Evolutionary conservation across 1,140 invertebrate species (phyloP).

Genomic region (Trichonephila clavipes): DNA sequence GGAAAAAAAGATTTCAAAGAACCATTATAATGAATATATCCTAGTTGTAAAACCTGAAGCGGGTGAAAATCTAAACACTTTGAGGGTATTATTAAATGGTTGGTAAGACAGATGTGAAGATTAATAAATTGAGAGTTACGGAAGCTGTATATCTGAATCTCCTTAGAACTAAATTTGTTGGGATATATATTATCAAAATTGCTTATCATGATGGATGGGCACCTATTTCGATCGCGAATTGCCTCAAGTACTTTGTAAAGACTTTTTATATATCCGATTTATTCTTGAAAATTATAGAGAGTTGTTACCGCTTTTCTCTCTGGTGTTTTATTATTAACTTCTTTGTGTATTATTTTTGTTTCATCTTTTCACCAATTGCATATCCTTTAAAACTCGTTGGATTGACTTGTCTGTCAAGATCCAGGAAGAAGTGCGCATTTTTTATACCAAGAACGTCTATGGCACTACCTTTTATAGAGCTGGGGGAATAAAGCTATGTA

Average conservation of each 20-base stretch:
- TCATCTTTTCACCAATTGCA: neutral
- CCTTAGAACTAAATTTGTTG: neutral
- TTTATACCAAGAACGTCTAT: neutral
- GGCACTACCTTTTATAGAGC: neutral
- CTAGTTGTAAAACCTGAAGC: too few relatives aligned
- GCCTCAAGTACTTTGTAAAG: neutral
- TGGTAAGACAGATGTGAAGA: too few relatives aligned
- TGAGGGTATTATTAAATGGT: too few relatives aligned
- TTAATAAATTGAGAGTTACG: too few relatives aligned
- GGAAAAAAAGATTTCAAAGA: too few relatives aligned
- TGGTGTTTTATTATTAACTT: neutral
- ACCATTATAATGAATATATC: too few relatives aligned
- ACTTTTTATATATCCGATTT: neutral
- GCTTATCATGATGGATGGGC: neutral
- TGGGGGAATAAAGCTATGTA: conserved; percentile 10
- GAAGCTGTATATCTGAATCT: neutral
- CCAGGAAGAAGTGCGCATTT: neutral
- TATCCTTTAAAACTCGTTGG: neutral
- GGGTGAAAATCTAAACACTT: too few relatives aligned
- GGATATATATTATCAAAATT: neutral
- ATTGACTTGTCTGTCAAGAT: conserved; percentile 11
- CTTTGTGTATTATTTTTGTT: neutral
- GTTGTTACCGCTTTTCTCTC: neutral
- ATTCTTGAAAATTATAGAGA: neutral
- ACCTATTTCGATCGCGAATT: neutral